Evolutionary conservation across 2,797 vertebrate genomes (phyloP), one percentile per base, ranked within the genome.

Genomic region (Harpagifer antarcticus): DNA sequence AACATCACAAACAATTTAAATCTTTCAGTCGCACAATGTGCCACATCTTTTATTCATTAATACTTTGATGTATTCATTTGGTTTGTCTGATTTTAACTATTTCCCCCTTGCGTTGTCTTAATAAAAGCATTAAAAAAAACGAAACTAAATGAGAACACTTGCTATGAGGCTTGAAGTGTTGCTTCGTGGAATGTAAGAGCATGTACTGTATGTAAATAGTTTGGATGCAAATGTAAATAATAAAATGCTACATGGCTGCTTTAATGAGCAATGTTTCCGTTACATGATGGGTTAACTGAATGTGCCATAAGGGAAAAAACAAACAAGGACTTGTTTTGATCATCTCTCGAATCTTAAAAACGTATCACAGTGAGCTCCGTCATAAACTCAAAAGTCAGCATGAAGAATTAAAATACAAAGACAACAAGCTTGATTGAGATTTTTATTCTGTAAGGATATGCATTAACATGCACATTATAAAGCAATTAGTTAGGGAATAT

Each of bases 391-490:
- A 42, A 17, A 37, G 16, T 31, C 0, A 59, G 27, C 1, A 31
- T 2, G 6, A 76, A 37, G 6, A 37, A 37, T 37, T n/a, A 2
- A 4, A 59, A 14, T 2, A 76, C 12, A 59, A 16, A 81, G 6
- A 72, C 19, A 69, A 50, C 9, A 63, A 54, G 53, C 40, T 88
- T 76, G 54, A 83, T 80, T 86, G 67, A 86, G 40, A 65, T 31
- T 84, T 93, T 94, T 93, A 96, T 96, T 97, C 95, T 96, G 81
- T 96, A 95, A 96, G 88, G 87, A 94, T 96, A 96, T 94, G 96
- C 95, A 96, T 96, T 95, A 95, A 96, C 94, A 96, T 95, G 95
- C 96, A 94, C 93, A 93, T 95, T 96, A 93, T 67, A 94, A 95
- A 96, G 95, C 94, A 95, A 74, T 78, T 76, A 94, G 96, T 95